Conservation (phyloP, 2,888 invertebrate genomes). For the Ceratothoa steindachneri region DNA sequence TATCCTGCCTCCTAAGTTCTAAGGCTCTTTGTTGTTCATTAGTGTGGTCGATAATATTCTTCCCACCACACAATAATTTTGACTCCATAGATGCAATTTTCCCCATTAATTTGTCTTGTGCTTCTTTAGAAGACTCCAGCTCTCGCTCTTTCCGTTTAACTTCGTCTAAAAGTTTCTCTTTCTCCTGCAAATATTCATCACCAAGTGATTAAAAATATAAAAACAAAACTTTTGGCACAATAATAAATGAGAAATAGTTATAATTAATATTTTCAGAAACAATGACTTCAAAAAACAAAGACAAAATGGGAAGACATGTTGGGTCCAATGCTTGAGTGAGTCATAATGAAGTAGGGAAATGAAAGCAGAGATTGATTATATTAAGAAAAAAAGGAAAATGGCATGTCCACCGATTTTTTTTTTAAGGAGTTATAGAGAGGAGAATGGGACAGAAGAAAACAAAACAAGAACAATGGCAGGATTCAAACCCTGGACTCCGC, state of each 20-base stretch:
- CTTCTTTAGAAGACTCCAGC: constrained; percentile 55
- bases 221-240: constrained; percentile 1
- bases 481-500: no score
- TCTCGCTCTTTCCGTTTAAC: constrained; percentile 55
- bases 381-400: no score
- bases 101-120: constrained; percentile 64
- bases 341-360: no score
- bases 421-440: no score
- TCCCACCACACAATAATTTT: constrained; percentile 87
- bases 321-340: no score
- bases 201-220: not conserved
- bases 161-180: constrained; percentile 51
- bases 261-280: not conserved
- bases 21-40: constrained; percentile 87
- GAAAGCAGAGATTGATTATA: no score
- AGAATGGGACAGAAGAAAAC: no score
- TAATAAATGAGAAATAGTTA: not conserved
- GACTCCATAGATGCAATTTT: constrained; percentile 84
- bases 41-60: constrained; percentile 90
- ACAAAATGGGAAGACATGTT: no score
- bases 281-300: not conserved
- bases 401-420: no score
- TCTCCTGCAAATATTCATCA: constrained; percentile 52
- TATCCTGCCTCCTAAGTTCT: constrained; percentile 77
- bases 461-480: no score